These are phyloP conservation scores for Rhagonycha fulva DNA, from an alignment of 2,888 invertebrate species.

Conservation along the genomic window DNA sequence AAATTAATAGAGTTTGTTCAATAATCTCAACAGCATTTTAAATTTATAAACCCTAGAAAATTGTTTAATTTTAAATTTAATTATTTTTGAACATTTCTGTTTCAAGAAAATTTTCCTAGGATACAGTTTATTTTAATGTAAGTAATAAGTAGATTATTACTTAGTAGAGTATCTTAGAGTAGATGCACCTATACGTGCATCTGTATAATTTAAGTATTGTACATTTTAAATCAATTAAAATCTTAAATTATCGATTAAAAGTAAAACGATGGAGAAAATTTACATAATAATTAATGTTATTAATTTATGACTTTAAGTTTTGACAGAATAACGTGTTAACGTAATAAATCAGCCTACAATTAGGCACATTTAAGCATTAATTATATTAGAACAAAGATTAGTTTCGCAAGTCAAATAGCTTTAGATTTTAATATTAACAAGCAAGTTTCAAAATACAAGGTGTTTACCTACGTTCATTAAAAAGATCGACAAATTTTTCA, in stretches of 20 bases:
- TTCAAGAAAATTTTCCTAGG: background rate
- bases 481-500: background rate
- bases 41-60: background rate
- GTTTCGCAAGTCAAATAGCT: background rate
- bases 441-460: background rate
- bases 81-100: background rate
- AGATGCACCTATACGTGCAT: background rate
- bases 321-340: background rate
- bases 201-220: background rate
- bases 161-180: no score
- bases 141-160: no score
- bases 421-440: background rate
- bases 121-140: background rate
- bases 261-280: background rate
- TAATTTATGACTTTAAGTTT: background rate
- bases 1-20: background rate
- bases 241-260: background rate
- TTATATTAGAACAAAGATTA: background rate
- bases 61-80: background rate
- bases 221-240: background rate
- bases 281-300: background rate
- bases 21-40: background rate
- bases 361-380: background rate
- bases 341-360: background rate
- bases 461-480: background rate